A percentile compares a stretch with the other conserved stretches of the same genome.
phyloP scores from a whole-genome alignment of 2,113 vertebrate species.

The Panthera uncia region DNA sequence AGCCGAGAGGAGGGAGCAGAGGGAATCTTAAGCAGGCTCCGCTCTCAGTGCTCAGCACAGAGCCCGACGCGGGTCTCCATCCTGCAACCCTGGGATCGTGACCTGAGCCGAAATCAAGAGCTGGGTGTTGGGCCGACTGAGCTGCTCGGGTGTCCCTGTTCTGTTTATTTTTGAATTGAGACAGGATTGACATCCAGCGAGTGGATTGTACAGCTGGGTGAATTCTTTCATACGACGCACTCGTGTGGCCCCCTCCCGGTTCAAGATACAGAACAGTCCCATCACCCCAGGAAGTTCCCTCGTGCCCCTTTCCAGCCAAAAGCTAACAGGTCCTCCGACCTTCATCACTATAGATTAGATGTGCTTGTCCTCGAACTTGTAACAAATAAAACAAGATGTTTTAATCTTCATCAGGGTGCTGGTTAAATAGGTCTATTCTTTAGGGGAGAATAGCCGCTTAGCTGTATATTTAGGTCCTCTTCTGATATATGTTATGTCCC shows the following conservation, averaged over 20 bases:
- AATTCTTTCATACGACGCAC: neutral
- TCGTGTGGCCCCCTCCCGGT: neutral
- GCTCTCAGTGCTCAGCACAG: too few species aligned
- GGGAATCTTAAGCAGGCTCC: neutral
- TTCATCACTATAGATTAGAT: neutral
- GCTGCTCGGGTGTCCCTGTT: neutral
- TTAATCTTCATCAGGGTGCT: neutral
- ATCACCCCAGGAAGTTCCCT: neutral
- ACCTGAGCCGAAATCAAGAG: neutral
- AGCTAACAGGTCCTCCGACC: neutral
- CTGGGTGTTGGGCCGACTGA: too few species aligned
- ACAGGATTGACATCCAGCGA: neutral
- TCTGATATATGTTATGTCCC: neutral
- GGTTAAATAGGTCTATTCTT: neutral
- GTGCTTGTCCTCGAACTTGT: neutral
- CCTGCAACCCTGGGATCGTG: neutral
- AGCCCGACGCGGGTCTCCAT: neutral
- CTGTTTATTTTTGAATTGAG: neutral
- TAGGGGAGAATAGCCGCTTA: neutral
- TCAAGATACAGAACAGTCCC: neutral
- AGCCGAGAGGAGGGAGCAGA: neutral
- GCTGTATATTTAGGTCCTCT: neutral
- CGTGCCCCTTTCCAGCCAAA: neutral
- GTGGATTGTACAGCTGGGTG: neutral
- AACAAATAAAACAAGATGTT: neutral